Evolutionary conservation across 2,888 invertebrate genomes (phyloP), one percentile per base, ranked within the genome.

Genomic region (Tanaodytes sp.): DNA sequence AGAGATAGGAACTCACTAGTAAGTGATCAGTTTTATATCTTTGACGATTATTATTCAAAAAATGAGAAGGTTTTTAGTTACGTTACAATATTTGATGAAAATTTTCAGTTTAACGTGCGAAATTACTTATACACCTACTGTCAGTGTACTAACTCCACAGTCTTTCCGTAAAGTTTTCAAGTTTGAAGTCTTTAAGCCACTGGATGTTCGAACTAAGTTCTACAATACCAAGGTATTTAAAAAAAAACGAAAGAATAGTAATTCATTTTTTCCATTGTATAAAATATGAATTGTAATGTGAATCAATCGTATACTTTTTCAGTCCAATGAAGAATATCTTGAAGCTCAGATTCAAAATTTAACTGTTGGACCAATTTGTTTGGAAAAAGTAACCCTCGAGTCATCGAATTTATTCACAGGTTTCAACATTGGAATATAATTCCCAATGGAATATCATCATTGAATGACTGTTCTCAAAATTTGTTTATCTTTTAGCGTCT

Each of bases 141-240:
- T 91, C 57, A 61, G 68, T 18, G 72, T 73, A 19, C 86, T 86
- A 14, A 91, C 93, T 74, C 87, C 91, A 27, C 91, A 94, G 82
- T 93, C 94, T 71, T 96, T 98, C 81, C 90, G 97, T 75, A 98
- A 98, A 85, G 98, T 97, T 85, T 99, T 98, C 85, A 98, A 98
- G 86, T 98, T 99, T 85, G 92, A 96, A 90, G 98, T 99, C 0
- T 89, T 97, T 79, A 98, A 98, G 84, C 98, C 98, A 2, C 87
- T 99, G 45, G 98, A 99, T 89, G 97, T 99, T 0, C 97, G 98
- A 87, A 98, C 98, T 0, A 98, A 98, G 84, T 96, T 98, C 86
- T 98, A 96, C 84, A 97, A 96, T 88, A 95, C 96, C 1, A 97
- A 91, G 87, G 91, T 90, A 84, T 6, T 37, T 2, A 37, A 37